These are phyloP conservation scores for Apeira syringaria DNA, from an alignment of 2,888 invertebrate species.

Conservation along the genomic window DNA sequence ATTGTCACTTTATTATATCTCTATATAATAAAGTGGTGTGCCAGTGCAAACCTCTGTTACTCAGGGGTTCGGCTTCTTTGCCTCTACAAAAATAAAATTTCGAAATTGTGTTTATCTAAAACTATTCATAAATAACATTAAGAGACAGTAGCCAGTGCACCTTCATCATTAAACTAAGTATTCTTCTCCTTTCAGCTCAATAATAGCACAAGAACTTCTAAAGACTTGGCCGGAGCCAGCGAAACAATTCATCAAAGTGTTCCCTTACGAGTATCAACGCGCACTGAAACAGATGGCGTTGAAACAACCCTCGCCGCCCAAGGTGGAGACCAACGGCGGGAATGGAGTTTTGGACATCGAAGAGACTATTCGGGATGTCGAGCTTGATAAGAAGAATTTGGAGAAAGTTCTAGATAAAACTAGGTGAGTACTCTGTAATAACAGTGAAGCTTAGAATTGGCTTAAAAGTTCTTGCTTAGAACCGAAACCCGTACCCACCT, in stretches of 20 bases:
- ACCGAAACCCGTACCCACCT: too few species aligned
- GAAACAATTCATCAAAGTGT: slow-evolving; percentile 95
- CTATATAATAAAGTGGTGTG: too few species aligned
- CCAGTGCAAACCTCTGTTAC: too few species aligned
- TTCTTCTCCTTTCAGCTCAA: slow-evolving; percentile 83
- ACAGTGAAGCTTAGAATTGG: too few species aligned
- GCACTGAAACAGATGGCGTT: slow-evolving; percentile 88
- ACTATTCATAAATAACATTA: too few species aligned
- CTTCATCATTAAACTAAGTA: too few species aligned
- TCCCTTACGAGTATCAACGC: slow-evolving; percentile 98
- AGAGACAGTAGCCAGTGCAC: too few species aligned
- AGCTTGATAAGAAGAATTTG: slow-evolving; percentile 90
- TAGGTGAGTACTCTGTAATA: slow-evolving; percentile 80
- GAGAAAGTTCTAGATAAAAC: slow-evolving; percentile 93
- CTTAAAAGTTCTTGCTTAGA: too few species aligned
- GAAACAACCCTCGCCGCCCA: slow-evolving; percentile 40
- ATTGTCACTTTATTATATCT: too few species aligned
- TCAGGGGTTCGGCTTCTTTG: too few species aligned
- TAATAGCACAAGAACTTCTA: slow-evolving; percentile 91
- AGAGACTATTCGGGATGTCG: slow-evolving; percentile 91
- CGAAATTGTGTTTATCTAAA: too few species aligned
- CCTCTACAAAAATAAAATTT: too few species aligned
- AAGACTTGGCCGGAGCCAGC: slow-evolving; percentile 91
- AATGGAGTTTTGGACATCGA: slow-evolving; percentile 91
- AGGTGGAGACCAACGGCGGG: slow-evolving; percentile 56